Evolutionary conservation across 2,113 vertebrate species (phyloP).

Genomic region (Eublepharis macularius): DNA sequence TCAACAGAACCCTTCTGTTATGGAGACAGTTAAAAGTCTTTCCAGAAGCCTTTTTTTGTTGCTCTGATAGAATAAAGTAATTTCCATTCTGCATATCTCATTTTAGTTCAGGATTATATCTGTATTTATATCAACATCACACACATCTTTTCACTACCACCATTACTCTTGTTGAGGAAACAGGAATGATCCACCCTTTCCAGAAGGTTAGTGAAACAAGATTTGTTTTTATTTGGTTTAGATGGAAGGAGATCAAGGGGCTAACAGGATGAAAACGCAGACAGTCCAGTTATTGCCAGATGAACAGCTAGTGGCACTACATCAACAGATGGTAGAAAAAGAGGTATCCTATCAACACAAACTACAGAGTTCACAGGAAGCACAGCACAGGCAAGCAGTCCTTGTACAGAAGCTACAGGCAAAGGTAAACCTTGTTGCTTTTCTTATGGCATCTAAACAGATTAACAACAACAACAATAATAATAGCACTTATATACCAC

Average conservation of each 20-base stretch:
- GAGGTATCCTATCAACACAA: constrained; percentile 74
- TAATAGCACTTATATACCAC: too few relatives aligned
- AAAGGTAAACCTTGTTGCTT: constrained; percentile 75
- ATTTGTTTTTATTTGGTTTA: neutral
- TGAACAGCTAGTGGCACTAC: constrained; percentile 61
- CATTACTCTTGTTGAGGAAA: neutral
- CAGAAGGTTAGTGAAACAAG: neutral
- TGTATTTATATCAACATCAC: neutral
- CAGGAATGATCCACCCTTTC: neutral
- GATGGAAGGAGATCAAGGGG: constrained; percentile 54
- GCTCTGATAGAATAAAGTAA: neutral
- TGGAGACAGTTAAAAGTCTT: neutral
- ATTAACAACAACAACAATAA: too few relatives aligned
- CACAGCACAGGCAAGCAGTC: constrained; percentile 82
- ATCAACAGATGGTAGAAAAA: constrained; percentile 67
- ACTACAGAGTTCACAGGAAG: constrained; percentile 79
- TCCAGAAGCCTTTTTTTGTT: neutral
- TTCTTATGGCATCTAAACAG: neutral
- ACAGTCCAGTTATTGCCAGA: constrained; percentile 59
- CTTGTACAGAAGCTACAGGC: constrained; percentile 85
- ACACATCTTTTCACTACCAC: neutral
- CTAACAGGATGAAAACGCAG: constrained; percentile 50
- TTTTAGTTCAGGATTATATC: neutral
- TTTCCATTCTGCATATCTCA: neutral
- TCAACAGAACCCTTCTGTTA: neutral